A percentile compares a stretch with the other conserved stretches of the same genome.
Conservation (phyloP, 2,113 vertebrate species). For the Argyrosomus japonicus region DNA sequence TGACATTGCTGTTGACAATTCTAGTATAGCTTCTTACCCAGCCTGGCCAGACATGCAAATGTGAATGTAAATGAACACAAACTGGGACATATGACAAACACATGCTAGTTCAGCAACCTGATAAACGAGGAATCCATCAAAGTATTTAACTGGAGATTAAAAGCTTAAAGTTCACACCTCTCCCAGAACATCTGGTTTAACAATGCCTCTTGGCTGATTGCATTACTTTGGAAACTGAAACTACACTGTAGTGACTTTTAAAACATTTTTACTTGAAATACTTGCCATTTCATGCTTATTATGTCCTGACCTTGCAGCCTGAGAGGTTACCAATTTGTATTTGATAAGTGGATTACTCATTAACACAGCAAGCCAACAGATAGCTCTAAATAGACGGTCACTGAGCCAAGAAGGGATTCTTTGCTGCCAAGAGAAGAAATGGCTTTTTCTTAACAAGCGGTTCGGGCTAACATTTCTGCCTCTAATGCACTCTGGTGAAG, state of each 20-base stretch:
- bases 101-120: too few species aligned
- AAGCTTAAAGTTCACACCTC: background rate
- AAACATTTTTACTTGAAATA: background rate
- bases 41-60: background rate
- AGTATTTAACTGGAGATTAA: background rate
- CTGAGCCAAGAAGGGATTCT: conserved; percentile 15
- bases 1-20: background rate
- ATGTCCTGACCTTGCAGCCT: conserved; percentile 11
- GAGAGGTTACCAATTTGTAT: conserved; percentile 11
- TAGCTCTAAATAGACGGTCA: background rate
- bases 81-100: background rate
- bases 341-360: conserved; percentile 47
- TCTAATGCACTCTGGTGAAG: conserved; percentile 62
- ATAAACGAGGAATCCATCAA: background rate
- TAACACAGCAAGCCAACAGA: conserved; percentile 19
- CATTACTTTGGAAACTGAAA: background rate
- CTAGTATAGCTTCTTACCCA: too few species aligned
- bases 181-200: background rate
- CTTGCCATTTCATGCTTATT: background rate
- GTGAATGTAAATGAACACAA: background rate
- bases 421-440: conserved; percentile 33
- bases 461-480: conserved; percentile 49
- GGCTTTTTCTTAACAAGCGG: conserved; percentile 36
- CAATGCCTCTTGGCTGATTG: background rate
- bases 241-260: background rate